Base-by-base conservation (phyloP, 2,888 invertebrate species). In the Anthoptus insignis region DNA sequence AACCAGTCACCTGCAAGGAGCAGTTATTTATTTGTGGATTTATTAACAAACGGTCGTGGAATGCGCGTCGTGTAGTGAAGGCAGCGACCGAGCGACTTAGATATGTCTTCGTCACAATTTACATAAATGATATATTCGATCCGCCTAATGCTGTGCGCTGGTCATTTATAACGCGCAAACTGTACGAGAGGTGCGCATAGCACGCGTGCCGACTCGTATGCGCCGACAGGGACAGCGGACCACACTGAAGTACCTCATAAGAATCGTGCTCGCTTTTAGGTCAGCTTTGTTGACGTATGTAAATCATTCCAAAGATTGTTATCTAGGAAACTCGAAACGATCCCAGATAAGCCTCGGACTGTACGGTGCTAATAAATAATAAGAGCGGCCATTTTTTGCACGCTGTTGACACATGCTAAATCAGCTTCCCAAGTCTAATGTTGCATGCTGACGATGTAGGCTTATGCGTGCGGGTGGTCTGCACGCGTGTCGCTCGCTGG, bases 61-160 rank as follows among this genome's bases (percentile, higher is more conserved):
- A 92, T 91, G 91, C 81, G 77, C 80, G 86, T 88, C 89, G 87
- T 88, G 89, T 87, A 84, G 87, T 84, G 86, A 83, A 88, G 87
- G 86, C 87, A 84, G 81, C 82, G 80, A 73, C 73, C 77, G 78
- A 79, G 82, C 83, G 83, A 82, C 86, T 86, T 87, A 89, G 88
- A 93, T 93, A 92, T 91, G 90, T 93, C 93, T 93, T 93, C 93
- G 93, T 93, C 93, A 92, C 80, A 89, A 92, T 93, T 92, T 92
- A 93, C 93, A 93, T 92, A 92, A 92, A 93, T 93, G 93, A 93
- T 93, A 81, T 89, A 92, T 92, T 88, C 77, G 89, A 87, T 86
- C 87, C 90, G 93, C 90, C 93, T 92, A 93, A 92, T 92, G 81
- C 87, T 76, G 84, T 78, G 86, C 85, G 75, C 76, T 81, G 87